Percentiles rank a stretch among this genome's conserved stretches.
phyloP scores from a whole-genome alignment of 2,797 vertebrate genomes.

The Sebastolobus altivelis region DNA sequence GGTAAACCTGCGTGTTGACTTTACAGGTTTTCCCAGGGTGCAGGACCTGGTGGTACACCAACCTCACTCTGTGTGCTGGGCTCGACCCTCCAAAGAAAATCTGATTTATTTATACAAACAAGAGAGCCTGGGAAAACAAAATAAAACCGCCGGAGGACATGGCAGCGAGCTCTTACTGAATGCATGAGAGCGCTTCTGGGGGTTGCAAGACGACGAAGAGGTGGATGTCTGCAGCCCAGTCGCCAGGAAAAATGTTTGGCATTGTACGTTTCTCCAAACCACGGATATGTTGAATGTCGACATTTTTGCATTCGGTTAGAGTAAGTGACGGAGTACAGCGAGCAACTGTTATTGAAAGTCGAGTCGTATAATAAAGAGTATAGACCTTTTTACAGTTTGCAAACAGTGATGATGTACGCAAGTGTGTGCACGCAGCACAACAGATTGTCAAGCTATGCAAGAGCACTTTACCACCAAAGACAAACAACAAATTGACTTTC shows the following conservation, averaged over 20 bases:
- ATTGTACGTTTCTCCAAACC: background rate
- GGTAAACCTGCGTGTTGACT: slow-evolving; percentile 78
- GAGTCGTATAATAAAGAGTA: background rate
- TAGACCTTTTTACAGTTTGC: too few relatives aligned
- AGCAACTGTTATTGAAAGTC: background rate
- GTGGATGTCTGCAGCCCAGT: background rate
- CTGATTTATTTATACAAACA: slow-evolving; percentile 62
- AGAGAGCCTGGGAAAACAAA: slow-evolving; percentile 57
- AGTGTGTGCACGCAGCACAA: too few relatives aligned
- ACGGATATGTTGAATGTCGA: background rate
- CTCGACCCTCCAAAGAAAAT: slow-evolving; percentile 53
- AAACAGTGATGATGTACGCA: too few relatives aligned
- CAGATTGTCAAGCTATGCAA: too few relatives aligned
- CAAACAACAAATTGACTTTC: too few relatives aligned
- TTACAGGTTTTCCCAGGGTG: slow-evolving; percentile 69
- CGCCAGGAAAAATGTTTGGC: background rate
- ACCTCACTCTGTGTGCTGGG: slow-evolving; percentile 43
- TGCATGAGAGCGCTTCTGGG: slow-evolving; percentile 14
- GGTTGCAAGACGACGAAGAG: background rate
- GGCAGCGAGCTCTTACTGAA: slow-evolving; percentile 13
- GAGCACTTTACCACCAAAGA: too few relatives aligned
- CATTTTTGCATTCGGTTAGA: background rate
- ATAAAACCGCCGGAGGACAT: slow-evolving; percentile 41
- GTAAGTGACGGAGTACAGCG: background rate
- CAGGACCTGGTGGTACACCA: slow-evolving; percentile 52